Base-by-base conservation (phyloP, 1,140 invertebrate species). In the Euwallacea similis region DNA sequence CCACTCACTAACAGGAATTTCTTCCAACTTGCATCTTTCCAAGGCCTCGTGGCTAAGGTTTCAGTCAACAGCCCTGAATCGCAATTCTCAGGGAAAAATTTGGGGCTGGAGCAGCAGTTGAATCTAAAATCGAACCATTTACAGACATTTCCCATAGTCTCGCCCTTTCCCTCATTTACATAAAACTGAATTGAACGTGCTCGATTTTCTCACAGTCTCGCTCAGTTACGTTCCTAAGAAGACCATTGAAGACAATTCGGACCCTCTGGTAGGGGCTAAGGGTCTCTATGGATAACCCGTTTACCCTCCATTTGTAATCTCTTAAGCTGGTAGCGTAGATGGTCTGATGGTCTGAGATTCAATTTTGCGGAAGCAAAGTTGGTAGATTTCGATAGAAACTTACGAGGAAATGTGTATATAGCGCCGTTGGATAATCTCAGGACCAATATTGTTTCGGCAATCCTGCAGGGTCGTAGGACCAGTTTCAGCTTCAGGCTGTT, bases 11-110 rank as follows among this genome's bases (percentile, higher is more conserved):
- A 80, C 79, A 81, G 55, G 47, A 79, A 63, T 8, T 75, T 42
- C 11, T 77, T 69, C 79, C 79, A 81, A 54, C 73, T 69, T 15
- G 76, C 74, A 56, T 80, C 77, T 46, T 71, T 70, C 79, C 79
- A 81, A n/a, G 55, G 54, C 21, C 75, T 72, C 0, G 61, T 69
- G 1, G 79, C 75, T 11, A 81, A 42, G 7, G 74, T 68, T 69
- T 79, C 73, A 6, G 75, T 54, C 10, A 80, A 60, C 13, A 79
- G 54, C 11, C 66, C 42, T n/a, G 58, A 68, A n/a, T 73, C 58
- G 42, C 67, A 63, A 65, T 79, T 76, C 66, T 76, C 72, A 11
- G 78, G 78, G 63, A 73, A 75, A 59, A 71, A 73, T 58, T 74
- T 56, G 6, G 78, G 76, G 16, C 64, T 66, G 21, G 69, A 66